Conservation (phyloP, 2,888 invertebrate species). For the Tribolium freemani region DNA sequence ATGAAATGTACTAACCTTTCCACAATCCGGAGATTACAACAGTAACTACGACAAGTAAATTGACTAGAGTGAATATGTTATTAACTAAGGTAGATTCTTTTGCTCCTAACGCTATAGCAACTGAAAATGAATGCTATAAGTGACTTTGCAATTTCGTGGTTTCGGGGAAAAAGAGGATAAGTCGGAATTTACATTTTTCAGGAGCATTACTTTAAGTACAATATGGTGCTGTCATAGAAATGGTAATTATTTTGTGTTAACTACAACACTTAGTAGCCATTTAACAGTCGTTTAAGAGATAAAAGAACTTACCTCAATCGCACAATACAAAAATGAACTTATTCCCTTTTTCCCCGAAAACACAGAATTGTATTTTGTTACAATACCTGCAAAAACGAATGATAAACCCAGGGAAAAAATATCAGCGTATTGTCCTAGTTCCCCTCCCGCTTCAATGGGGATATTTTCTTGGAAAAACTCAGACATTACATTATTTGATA, state of each 20-base stretch:
- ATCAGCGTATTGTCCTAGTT: conserved; percentile 80
- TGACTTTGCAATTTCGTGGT: not conserved
- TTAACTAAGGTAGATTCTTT: conserved; percentile 85
- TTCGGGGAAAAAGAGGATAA: no score
- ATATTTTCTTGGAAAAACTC: conserved; percentile 74
- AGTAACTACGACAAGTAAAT: conserved; percentile 80
- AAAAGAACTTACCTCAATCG: no score
- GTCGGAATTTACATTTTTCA: no score
- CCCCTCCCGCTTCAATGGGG: conserved; percentile 76
- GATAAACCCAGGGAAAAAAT: conserved; percentile 82
- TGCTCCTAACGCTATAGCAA: conserved; percentile 81
- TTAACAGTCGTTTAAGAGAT: no score
- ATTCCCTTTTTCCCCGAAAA: no score
- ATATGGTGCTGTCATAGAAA: no score
- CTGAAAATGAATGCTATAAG: conserved; percentile 62
- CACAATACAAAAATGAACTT: no score
- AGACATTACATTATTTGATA: conserved; percentile 77
- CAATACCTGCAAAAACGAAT: conserved; percentile 77
- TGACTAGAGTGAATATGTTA: conserved; percentile 82
- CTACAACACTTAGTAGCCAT: no score
- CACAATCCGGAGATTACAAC: conserved; percentile 81
- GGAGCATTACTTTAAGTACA: no score
- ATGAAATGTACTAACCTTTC: conserved; percentile 68
- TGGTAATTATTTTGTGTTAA: not conserved
- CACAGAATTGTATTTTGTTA: no score